A percentile compares a stretch with the other conserved stretches of the same genome.
phyloP scores from a whole-genome alignment of 1,140 invertebrate genomes.

The Apis cerana region DNA sequence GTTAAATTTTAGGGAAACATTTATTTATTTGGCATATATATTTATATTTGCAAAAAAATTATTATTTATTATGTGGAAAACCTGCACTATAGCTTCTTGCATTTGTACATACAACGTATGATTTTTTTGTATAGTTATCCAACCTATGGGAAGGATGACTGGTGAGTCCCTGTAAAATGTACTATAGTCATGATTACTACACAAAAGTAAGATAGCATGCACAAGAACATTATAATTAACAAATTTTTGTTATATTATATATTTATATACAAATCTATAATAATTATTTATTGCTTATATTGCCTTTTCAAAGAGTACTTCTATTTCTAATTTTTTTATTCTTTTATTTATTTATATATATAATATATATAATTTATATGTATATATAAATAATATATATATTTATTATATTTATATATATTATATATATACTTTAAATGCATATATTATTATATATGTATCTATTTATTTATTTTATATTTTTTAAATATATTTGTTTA shows the following conservation, averaged over 20 bases:
- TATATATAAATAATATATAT: too few species aligned
- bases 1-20: slow-evolving; percentile 19
- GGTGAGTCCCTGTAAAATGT: slow-evolving; percentile 81
- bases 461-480: neutral
- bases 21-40: slow-evolving; percentile 17
- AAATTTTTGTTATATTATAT: slow-evolving; percentile 22
- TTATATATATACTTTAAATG: too few species aligned
- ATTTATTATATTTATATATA: too few species aligned
- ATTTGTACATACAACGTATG: slow-evolving; percentile 76
- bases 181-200: slow-evolving; percentile 69
- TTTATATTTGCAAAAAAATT: slow-evolving; percentile 19
- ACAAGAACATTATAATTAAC: slow-evolving; percentile 53
- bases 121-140: slow-evolving; percentile 83
- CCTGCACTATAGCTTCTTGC: slow-evolving; percentile 67
- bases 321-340: slow-evolving; percentile 8
- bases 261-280: slow-evolving; percentile 20
- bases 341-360: slow-evolving; percentile 28
- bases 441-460: too few species aligned
- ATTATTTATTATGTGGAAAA: slow-evolving; percentile 58
- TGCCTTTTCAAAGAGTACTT: slow-evolving; percentile 43
- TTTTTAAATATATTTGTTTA: slow-evolving; percentile 2
- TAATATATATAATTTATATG: too few species aligned
- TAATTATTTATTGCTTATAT: slow-evolving; percentile 34
- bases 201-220: slow-evolving; percentile 63
- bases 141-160: slow-evolving; percentile 84